Base-by-base conservation (phyloP, 2,888 invertebrate species). In the Ophonus ardosiacus region DNA sequence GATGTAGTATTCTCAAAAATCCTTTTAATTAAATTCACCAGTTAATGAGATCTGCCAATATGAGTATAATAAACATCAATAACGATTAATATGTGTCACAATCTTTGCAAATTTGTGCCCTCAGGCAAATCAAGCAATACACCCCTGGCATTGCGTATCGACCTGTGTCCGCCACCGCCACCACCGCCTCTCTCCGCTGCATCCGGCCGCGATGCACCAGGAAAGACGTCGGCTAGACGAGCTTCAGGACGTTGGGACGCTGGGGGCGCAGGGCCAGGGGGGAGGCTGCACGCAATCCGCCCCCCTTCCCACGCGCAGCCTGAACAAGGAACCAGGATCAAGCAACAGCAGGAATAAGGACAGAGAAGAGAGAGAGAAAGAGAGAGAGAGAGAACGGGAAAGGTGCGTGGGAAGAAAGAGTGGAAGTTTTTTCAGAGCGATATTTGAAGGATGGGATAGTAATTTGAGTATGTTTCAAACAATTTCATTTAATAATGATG, bases 131-230 rank as follows among this genome's bases (percentile, higher is more conserved):
- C 68, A 68, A 10, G 21, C 7, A 17, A 7, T 31, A 78, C 84
- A 24, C 7, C 63, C 65, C 84, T 84, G 84, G 38, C 56, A 61
- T 78, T 84, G 84, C 84, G 84, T 84, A 84, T 84, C 84, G 84
- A 84, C 84, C 83, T 83, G 76, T 57, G 78, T 78, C 43, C 59
- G 68, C 68, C 81, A 51, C 24, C 65, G 18, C 56, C 63, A 18
- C 63, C 63, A 17, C 59, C 63, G 63, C 80, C n/a, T 31, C 65
- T 31, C 83, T 71, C 17, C 61, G 74, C 76, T 78, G 84, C 78
- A 63, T 78, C 76, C 84, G 78, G 51, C 84, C 63, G 10, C 78
- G 63, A 78, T 78, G 84, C 84, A 84, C 78, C 83, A 84, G 61
- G 31, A 81, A 81, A 81, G 56, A 81, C 78, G 78, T 57, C 78